Conservation (phyloP, 2,113 vertebrate species). For the Heteronetta atricapilla region DNA sequence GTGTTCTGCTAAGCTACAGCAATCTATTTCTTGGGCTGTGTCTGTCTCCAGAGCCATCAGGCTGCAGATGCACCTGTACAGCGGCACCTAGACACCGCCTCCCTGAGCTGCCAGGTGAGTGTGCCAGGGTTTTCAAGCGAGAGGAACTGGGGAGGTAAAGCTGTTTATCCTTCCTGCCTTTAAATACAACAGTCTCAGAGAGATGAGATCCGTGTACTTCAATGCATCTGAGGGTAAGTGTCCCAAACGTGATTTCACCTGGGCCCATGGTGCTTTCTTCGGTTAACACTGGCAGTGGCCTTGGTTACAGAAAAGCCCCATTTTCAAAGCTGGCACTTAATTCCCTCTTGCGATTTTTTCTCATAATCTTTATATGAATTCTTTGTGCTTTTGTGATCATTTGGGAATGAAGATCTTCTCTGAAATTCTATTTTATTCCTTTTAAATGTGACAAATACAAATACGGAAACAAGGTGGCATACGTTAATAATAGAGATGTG, state of each 20-base stretch:
- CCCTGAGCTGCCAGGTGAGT: conserved; percentile 41
- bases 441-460: conserved; percentile 74
- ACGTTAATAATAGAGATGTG: conserved; percentile 58
- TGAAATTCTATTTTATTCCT: conserved; percentile 67
- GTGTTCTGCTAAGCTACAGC: not conserved
- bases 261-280: fast-evolving
- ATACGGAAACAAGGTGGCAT: conserved; percentile 71
- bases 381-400: conserved; percentile 42
- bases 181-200: not conserved
- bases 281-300: not conserved
- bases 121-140: not conserved
- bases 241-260: not conserved
- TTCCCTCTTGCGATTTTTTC: conserved; percentile 59
- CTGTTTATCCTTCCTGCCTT: not conserved
- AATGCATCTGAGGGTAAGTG: not conserved
- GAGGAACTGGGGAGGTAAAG: not conserved
- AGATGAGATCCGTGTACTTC: not conserved
- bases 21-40: fast-evolving
- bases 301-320: not conserved
- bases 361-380: conserved; percentile 67
- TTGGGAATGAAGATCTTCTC: conserved; percentile 62
- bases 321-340: conserved; percentile 41
- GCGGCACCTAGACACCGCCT: not conserved
- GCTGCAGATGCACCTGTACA: not conserved
- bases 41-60: not conserved